These are phyloP conservation scores for Cyclopterus lumpus DNA, from an alignment of 2,797 vertebrate species.

Conservation along the genomic window DNA sequence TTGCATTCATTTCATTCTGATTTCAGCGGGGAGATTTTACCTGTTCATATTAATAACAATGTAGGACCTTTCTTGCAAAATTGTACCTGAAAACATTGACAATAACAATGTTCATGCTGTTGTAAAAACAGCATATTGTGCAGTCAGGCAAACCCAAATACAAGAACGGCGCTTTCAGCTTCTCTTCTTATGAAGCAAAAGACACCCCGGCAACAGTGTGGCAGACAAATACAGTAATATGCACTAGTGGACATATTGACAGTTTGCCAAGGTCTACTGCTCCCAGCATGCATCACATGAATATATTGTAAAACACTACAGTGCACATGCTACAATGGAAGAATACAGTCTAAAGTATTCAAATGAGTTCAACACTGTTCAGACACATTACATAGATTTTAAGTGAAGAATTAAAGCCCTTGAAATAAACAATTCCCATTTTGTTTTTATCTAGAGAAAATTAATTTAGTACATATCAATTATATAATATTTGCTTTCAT, in stretches of 20 bases:
- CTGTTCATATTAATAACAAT: slow-evolving; percentile 31
- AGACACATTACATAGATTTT: neutral
- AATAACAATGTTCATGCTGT: neutral
- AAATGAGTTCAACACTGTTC: neutral
- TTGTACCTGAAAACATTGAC: neutral
- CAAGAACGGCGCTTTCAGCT: neutral
- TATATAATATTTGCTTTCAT: neutral
- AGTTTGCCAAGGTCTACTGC: neutral
- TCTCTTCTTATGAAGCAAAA: neutral
- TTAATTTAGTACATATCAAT: neutral
- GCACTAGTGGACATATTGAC: neutral
- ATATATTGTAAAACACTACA: slow-evolving; percentile 1
- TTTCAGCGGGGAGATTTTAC: slow-evolving; percentile 18
- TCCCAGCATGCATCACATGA: neutral
- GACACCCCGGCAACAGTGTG: neutral
- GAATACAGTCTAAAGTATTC: neutral
- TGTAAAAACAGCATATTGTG: slow-evolving; percentile 5
- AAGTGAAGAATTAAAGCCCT: neutral
- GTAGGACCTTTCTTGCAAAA: slow-evolving; percentile 10
- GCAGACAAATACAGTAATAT: neutral
- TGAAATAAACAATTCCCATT: neutral
- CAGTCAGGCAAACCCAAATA: slow-evolving; percentile 5
- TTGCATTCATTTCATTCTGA: slow-evolving; percentile 20
- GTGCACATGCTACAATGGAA: neutral
- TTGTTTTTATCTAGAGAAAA: neutral